Percentiles rank a stretch among this genome's conserved stretches.
Evolutionary conservation across 1,140 invertebrate species (phyloP).

Genomic region (Pseudomyrmex pallidus): DNA sequence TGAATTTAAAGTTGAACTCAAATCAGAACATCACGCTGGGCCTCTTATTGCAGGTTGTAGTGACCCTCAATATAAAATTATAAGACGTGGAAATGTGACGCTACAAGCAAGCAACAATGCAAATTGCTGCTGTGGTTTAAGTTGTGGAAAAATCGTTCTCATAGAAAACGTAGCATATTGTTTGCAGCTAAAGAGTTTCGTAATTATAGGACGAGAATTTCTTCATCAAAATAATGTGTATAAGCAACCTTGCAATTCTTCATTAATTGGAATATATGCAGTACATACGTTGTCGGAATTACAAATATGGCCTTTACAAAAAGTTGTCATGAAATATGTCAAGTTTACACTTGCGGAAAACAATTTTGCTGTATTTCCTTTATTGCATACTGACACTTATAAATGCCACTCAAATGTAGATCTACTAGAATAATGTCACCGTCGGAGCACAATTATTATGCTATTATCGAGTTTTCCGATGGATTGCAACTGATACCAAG

Average conservation of each 20-base stretch:
- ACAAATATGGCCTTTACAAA: constrained; percentile 3
- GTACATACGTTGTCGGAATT: not conserved
- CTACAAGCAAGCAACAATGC: not conserved
- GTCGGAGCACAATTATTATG: not conserved
- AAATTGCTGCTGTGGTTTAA: not conserved
- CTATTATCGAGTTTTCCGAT: not conserved
- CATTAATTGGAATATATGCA: constrained; percentile 1
- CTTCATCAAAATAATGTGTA: not conserved
- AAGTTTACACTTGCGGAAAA: not conserved
- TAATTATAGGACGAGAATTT: not conserved
- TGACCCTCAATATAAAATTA: not conserved
- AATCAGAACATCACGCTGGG: not conserved
- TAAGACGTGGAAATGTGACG: not conserved
- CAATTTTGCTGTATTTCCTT: not conserved
- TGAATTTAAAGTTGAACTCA: not conserved
- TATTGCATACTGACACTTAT: not conserved
- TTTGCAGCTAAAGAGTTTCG: not conserved
- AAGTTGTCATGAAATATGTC: not conserved
- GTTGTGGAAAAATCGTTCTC: not conserved
- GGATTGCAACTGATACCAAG: not conserved
- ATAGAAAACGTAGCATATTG: not conserved
- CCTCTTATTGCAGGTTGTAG: not conserved
- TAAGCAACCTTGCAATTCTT: not conserved
- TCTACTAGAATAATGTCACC: not conserved
- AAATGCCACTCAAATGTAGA: not conserved